A percentile compares a stretch with the other conserved stretches of the same genome.
phyloP scores from a whole-genome alignment of 2,888 invertebrate genomes.

The Galeruca laticollis region DNA sequence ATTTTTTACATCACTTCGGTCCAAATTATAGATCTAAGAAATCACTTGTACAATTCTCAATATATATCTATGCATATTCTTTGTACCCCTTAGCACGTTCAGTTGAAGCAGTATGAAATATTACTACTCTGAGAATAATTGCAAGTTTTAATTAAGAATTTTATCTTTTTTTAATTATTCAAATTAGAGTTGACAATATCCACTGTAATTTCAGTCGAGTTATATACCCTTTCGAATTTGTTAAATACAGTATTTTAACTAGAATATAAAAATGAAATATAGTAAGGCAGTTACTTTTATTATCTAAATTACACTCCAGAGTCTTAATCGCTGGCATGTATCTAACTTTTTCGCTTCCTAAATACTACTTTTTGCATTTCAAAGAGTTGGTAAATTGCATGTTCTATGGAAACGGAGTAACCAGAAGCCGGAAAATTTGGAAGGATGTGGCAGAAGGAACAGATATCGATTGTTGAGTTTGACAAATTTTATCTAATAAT shows the following conservation, averaged over 20 bases:
- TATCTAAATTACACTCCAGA: constrained; percentile 27
- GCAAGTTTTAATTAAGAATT: too few relatives aligned
- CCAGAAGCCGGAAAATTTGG: neutral
- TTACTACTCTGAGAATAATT: too few relatives aligned
- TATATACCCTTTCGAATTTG: constrained; percentile 26
- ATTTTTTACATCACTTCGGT: too few relatives aligned
- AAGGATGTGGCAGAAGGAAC: neutral
- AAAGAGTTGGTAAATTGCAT: neutral
- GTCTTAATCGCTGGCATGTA: constrained; percentile 60
- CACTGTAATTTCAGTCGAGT: constrained; percentile 27
- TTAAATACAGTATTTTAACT: constrained; percentile 29
- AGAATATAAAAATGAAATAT: constrained; percentile 34
- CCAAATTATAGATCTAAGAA: too few relatives aligned
- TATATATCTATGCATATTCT: neutral
- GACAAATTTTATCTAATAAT: neutral
- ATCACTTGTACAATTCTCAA: too few relatives aligned
- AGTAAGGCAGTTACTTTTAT: constrained; percentile 23
- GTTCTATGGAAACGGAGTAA: neutral
- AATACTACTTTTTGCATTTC: constrained; percentile 35
- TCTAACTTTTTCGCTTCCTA: constrained; percentile 52
- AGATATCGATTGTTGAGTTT: neutral
- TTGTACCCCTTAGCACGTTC: neutral
- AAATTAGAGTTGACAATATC: constrained; percentile 23
- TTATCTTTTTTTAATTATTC: neutral
- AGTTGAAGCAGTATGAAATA: too few relatives aligned